These are phyloP conservation scores for Perca schrenkii DNA, from an alignment of 2,113 vertebrate genomes.

Conservation along the genomic window DNA sequence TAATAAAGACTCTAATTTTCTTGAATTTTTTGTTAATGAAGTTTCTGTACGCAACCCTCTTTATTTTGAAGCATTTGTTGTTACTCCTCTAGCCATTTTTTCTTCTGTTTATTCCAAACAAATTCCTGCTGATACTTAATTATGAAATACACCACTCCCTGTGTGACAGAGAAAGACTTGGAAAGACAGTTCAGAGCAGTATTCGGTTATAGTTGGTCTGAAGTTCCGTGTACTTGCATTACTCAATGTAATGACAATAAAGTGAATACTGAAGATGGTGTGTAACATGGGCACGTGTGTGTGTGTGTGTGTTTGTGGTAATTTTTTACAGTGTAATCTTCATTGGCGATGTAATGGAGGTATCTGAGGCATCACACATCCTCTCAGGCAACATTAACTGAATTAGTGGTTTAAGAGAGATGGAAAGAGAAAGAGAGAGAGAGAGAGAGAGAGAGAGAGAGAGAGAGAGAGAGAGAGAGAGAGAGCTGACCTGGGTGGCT, in stretches of 20 bases:
- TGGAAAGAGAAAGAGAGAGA: background rate
- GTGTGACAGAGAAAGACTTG: background rate
- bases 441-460: background rate
- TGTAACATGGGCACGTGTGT: background rate
- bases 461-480: background rate
- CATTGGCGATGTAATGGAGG: constrained; percentile 11
- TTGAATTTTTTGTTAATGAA: background rate
- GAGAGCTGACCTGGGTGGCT: background rate
- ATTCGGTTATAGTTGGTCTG: background rate
- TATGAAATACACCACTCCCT: background rate
- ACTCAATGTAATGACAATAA: too few relatives aligned
- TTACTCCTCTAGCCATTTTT: background rate
- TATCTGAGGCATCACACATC: constrained; percentile 2
- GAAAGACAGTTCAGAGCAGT: background rate
- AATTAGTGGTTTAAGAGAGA: constrained; percentile 12
- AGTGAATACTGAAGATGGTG: background rate
- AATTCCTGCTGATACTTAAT: background rate
- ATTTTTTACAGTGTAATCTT: background rate
- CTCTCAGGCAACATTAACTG: constrained; percentile 12
- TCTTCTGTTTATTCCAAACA: background rate
- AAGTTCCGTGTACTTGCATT: background rate
- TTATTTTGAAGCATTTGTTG: background rate
- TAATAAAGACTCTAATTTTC: background rate
- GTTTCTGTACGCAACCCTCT: background rate
- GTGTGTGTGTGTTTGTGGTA: constrained; percentile 3